Base-by-base conservation (phyloP, 2,888 invertebrate species). In the Harpagoxenus sublaevis region DNA sequence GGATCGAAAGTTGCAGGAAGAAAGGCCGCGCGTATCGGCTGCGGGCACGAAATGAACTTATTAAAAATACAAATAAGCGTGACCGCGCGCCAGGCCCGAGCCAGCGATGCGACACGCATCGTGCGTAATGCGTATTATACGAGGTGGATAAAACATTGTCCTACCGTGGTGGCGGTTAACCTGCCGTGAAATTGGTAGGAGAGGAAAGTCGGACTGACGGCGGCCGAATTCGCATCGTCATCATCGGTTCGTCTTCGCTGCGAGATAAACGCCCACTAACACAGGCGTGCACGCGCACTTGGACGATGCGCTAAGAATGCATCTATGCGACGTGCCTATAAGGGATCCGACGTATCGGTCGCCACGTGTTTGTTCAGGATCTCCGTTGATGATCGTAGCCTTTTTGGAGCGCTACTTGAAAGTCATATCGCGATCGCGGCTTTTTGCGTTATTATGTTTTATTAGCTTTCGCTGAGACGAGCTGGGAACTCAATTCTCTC, bases 101-200 rank as follows among this genome's bases (percentile, higher is more conserved):
- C 84, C 78, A 88, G 60, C 74, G 87, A 86, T 88, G 91, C 85
- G 88, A 87, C 88, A 90, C 90, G 89, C 89, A 91, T 89, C 90
- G 90, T 86, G 92, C 87, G 91, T 90, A 92, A 92, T 92, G 89
- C 88, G 88, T 86, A 91, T 91, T 90, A 91, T 91, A 90, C 88
- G 88, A 86, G 89, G 89, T 89, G 91, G 90, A 93, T 91, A 93
- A 89, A 88, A 88, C 93, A 92, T 94, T 94, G 94, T 94, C 93
- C 93, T 93, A 92, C 89, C 91, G 92, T 90, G 92, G 92, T 93
- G 92, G 92, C 89, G 93, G 92, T 90, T 94, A 94, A 94, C 92
- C 91, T 91, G 93, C 92, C 94, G 92, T 94, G 94, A 94, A 94
- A 94, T 94, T 94, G 94, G 92, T 93, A 94, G 92, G 91, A 71